Percentiles rank a stretch among this genome's conserved stretches.
Evolutionary conservation across 2,797 vertebrate genomes (phyloP).

Genomic region (Xiphorhynchus erythropygius): DNA sequence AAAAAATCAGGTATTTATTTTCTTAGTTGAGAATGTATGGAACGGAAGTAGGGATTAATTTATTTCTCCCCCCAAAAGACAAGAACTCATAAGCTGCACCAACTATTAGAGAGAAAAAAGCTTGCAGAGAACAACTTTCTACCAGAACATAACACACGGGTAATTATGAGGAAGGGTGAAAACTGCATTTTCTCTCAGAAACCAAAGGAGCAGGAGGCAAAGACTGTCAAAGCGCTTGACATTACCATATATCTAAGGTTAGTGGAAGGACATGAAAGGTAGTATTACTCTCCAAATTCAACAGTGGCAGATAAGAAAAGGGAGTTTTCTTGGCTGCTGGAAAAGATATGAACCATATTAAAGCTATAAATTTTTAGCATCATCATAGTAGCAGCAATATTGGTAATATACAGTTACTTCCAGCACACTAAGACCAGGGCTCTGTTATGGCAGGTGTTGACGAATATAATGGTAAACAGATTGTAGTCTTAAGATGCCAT

Average conservation of each 20-base stretch:
- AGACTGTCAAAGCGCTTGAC: background rate
- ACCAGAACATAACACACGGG: background rate
- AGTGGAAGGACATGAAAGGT: background rate
- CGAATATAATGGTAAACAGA: background rate
- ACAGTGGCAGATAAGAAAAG: background rate
- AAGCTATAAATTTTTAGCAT: background rate
- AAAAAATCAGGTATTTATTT: background rate
- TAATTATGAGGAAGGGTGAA: background rate
- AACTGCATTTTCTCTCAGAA: background rate
- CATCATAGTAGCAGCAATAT: background rate
- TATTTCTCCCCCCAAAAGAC: background rate
- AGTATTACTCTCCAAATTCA: background rate
- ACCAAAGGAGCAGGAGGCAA: background rate
- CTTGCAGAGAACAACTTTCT: background rate
- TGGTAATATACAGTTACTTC: background rate
- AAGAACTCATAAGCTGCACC: background rate
- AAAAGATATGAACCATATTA: background rate
- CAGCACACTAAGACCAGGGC: background rate
- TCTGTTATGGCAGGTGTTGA: background rate
- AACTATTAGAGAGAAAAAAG: background rate
- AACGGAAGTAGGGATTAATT: background rate
- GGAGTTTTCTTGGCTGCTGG: background rate
- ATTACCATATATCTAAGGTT: background rate
- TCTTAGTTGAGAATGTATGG: background rate
- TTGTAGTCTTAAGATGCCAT: background rate